Percentiles rank a stretch among this genome's conserved stretches.
Conservation (phyloP, 1,140 invertebrate species). For the Stegodyphus dumicola region DNA sequence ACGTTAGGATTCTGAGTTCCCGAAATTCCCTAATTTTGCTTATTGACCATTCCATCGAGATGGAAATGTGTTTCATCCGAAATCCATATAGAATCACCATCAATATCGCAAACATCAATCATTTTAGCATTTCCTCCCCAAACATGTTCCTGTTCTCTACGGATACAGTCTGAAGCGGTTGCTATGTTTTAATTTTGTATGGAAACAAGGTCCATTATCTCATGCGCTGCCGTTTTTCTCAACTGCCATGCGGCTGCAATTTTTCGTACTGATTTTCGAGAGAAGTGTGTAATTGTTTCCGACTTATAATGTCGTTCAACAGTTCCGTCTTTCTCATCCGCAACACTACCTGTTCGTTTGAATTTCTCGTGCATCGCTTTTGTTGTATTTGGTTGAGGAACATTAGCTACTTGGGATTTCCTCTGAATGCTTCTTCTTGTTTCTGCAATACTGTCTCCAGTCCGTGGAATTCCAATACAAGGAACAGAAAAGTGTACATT, state of each 20-base stretch:
- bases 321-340: background rate
- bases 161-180: background rate
- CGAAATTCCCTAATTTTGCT: constrained; percentile 66
- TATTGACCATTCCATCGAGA: constrained; percentile 58
- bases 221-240: background rate
- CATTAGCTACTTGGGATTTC: background rate
- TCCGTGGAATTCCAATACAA: background rate
- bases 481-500: no score
- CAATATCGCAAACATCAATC: background rate
- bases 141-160: background rate
- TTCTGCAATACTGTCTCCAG: background rate
- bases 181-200: no score
- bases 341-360: background rate
- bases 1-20: constrained; percentile 63
- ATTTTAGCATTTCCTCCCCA: background rate
- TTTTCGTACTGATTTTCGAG: background rate
- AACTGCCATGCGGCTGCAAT: background rate
- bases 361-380: background rate
- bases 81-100: background rate
- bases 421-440: background rate
- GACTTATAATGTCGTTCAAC: background rate
- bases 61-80: background rate
- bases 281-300: background rate
- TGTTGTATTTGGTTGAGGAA: background rate
- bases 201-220: background rate